A percentile compares a stretch with the other conserved stretches of the same genome.
Conservation (phyloP, 2,888 invertebrate species). For the Agrotis clavis region DNA sequence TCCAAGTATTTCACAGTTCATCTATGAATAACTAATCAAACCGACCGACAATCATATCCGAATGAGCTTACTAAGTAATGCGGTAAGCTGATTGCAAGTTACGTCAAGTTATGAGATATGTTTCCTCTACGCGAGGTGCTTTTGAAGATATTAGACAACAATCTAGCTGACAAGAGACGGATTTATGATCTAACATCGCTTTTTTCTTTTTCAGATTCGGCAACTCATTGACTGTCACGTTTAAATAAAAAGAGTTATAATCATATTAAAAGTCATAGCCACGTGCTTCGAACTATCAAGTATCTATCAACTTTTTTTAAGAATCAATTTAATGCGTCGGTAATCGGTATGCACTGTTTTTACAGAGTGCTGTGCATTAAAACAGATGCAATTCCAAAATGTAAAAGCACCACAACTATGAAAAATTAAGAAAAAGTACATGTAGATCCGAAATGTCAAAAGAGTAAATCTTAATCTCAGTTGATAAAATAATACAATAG, state of each 20-base stretch:
- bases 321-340: no score
- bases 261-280: not conserved
- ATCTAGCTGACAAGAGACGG: conserved; percentile 10
- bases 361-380: not conserved
- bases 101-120: conserved; percentile 44
- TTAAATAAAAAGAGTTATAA: not conserved
- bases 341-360: not conserved
- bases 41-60: conserved; percentile 21
- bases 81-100: conserved; percentile 38
- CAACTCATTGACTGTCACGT: not conserved
- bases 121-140: conserved; percentile 38
- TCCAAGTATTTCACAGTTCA: conserved; percentile 21
- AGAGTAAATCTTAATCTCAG: not conserved
- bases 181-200: not conserved
- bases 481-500: conserved; percentile 25
- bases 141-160: conserved; percentile 39
- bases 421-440: not conserved
- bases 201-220: not conserved
- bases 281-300: not conserved
- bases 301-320: no score
- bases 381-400: not conserved
- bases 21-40: conserved; percentile 28
- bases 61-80: conserved; percentile 42
- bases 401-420: not conserved
- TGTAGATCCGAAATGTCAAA: conserved; percentile 4